Conservation (phyloP, 1,140 invertebrate species). For the Archegozetes longisetosus region DNA sequence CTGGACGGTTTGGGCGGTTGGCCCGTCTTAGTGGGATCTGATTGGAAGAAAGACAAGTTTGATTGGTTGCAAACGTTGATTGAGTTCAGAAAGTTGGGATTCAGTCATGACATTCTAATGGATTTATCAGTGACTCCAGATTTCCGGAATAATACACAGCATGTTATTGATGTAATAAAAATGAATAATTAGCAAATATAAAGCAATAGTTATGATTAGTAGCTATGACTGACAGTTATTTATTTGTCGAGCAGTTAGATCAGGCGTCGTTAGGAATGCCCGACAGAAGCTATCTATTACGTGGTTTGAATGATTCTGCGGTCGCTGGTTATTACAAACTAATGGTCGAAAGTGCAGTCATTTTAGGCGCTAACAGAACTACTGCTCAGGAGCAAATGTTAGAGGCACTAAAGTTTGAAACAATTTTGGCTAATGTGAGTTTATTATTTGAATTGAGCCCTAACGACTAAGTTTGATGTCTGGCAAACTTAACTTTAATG, state of each 20-base stretch:
- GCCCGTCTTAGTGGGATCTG: conserved; percentile 52
- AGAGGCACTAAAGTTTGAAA: conserved; percentile 77
- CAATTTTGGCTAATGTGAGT: conserved; percentile 75
- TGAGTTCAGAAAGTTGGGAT: conserved; percentile 56
- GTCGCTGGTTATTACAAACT: conserved; percentile 34
- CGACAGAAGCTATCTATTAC: conserved; percentile 71
- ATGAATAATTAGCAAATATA: conserved; percentile 7
- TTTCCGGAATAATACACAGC: conserved; percentile 59
- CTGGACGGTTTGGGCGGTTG: conserved; percentile 66
- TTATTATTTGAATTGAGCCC: neutral
- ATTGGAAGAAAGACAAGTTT: conserved; percentile 52
- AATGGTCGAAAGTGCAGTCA: conserved; percentile 55
- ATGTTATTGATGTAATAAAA: conserved; percentile 65
- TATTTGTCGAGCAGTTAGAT: conserved; percentile 50
- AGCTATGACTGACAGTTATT: conserved; percentile 15
- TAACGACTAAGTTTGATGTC: too few relatives aligned
- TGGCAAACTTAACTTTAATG: too few relatives aligned
- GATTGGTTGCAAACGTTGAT: conserved; percentile 67
- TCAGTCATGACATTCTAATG: conserved; percentile 78
- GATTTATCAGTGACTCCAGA: conserved; percentile 78
- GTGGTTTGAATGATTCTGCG: conserved; percentile 33
- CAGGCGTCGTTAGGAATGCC: conserved; percentile 70
- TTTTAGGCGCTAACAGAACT: conserved; percentile 59
- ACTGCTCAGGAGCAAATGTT: conserved; percentile 58
- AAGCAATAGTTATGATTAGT: conserved; percentile 16